phyloP scores from a whole-genome alignment of 2,888 invertebrate genomes.

The Chaitophorus viminalis region DNA sequence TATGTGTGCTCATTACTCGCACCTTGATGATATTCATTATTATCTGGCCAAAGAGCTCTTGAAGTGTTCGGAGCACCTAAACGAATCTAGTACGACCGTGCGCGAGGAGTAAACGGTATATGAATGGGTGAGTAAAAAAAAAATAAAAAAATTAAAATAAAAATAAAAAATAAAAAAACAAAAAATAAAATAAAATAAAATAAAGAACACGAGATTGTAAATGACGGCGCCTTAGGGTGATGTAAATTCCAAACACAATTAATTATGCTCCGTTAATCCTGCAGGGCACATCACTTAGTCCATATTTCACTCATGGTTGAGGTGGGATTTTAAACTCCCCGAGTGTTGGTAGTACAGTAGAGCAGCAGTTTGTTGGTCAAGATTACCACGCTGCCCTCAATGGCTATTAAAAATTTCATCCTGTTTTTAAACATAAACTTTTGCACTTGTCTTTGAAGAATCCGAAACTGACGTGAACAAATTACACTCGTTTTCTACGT shows the following conservation, averaged over 20 bases:
- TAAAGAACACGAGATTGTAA: slow-evolving; percentile 16
- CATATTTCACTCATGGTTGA: slow-evolving; percentile 33
- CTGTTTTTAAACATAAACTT: slow-evolving; percentile 33
- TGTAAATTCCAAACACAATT: slow-evolving; percentile 53
- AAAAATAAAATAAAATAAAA: slow-evolving; percentile 1
- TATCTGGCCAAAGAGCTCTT: background rate
- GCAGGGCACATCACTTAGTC: slow-evolving; percentile 31
- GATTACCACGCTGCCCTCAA: background rate
- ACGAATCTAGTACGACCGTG: background rate
- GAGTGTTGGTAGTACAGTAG: background rate
- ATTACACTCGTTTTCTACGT: background rate
- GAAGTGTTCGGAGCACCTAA: background rate
- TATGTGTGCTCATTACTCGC: slow-evolving; percentile 37
- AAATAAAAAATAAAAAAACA: too few species aligned
- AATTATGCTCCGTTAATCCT: slow-evolving; percentile 55
- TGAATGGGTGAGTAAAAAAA: background rate
- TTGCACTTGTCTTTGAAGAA: slow-evolving; percentile 6
- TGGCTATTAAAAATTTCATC: background rate
- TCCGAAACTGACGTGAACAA: slow-evolving; percentile 11
- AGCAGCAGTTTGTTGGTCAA: slow-evolving; percentile 22
- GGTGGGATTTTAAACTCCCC: slow-evolving; percentile 31
- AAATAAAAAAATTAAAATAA: too few species aligned
- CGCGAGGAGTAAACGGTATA: background rate
- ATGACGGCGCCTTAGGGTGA: slow-evolving; percentile 33
- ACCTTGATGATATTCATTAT: slow-evolving; percentile 30